Evolutionary conservation across 1,140 invertebrate genomes (phyloP), one percentile per base, ranked within the genome.

Genomic region (Macrotrachela quadricornifera): DNA sequence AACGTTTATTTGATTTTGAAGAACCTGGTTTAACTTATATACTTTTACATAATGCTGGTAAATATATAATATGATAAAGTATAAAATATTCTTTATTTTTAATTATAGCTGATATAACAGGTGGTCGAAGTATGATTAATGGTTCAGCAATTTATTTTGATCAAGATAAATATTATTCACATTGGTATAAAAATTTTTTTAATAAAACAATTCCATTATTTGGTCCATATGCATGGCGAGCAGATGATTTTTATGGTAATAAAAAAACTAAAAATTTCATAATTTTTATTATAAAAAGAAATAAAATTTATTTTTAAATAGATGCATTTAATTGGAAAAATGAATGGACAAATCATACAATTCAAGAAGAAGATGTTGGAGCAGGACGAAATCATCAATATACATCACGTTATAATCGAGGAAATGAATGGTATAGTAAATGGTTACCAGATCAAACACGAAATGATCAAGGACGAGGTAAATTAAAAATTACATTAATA

Each of bases 21-120:
- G 87, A 94, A 72, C 88, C 90, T 1, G 88, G 90, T 51, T 85
- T 96, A 78, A 88, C 94, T 84, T 96, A 96, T 64, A 91, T 92
- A 62, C 91, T 92, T 62, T 71, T 95, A 16, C 91, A 87, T 1
- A 81, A 85, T 0, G 82, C 91, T 0, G 21, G 21, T 30, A 30
- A 8, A 8, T n/a, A 30, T 4, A 30, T 30, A 30, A 30, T 4
- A 30, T 8, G 2, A 30, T 30, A 2, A 30, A 30, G 2, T 30
- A 4, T 30, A 30, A 4, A 30, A 30, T 30, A 4, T 30, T 30
- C 2, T 30, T 2, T 30, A 4, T 30, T 30, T 4, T 30, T 30
- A 8, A 30, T 30, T 30, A 30, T 30, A 30, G 86, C 91, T 1
- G 90, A 95, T 70, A 85, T 96, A 0, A 83, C 87, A 0, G 77